Percentiles rank a stretch among this genome's conserved stretches.
Conservation (phyloP, 1,140 invertebrate genomes). For the Thalassaphorura encarpata region DNA sequence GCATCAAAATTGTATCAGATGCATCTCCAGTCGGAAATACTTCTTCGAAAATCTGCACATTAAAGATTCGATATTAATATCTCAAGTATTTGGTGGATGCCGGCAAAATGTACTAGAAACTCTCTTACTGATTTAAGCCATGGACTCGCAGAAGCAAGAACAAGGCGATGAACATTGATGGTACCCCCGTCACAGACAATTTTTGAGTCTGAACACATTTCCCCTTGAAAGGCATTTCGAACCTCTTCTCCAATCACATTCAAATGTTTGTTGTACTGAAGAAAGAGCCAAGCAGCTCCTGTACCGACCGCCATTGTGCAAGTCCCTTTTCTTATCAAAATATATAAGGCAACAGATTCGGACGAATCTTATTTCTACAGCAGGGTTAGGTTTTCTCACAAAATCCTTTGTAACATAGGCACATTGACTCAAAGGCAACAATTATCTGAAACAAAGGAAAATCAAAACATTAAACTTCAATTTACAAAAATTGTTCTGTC, state of each 20-base stretch:
- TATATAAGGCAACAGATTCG: too few relatives aligned
- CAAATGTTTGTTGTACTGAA: constrained; percentile 33
- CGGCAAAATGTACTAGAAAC: background rate
- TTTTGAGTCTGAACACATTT: constrained; percentile 30
- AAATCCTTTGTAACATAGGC: too few relatives aligned
- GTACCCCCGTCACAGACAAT: constrained; percentile 33
- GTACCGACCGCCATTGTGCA: constrained; percentile 12
- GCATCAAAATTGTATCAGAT: constrained; percentile 25
- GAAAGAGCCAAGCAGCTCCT: constrained; percentile 33
- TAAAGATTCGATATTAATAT: background rate
- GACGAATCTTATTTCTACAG: too few relatives aligned
- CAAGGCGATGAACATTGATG: constrained; percentile 31
- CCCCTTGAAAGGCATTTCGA: constrained; percentile 27
- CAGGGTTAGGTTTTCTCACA: too few relatives aligned
- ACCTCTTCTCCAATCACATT: constrained; percentile 33
- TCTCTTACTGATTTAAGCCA: constrained; percentile 32
- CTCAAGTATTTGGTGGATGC: background rate
- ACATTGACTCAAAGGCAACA: too few relatives aligned
- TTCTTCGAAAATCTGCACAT: constrained; percentile 29
- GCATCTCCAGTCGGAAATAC: constrained; percentile 15
- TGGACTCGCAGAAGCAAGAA: constrained; percentile 30
- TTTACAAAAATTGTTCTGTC: too few relatives aligned
- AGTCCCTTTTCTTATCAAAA: too few relatives aligned
- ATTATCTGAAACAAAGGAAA: too few relatives aligned
- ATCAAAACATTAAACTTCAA: too few relatives aligned